phyloP scores from a whole-genome alignment of 1,140 invertebrate species.

The Zelostemma sp. region DNA sequence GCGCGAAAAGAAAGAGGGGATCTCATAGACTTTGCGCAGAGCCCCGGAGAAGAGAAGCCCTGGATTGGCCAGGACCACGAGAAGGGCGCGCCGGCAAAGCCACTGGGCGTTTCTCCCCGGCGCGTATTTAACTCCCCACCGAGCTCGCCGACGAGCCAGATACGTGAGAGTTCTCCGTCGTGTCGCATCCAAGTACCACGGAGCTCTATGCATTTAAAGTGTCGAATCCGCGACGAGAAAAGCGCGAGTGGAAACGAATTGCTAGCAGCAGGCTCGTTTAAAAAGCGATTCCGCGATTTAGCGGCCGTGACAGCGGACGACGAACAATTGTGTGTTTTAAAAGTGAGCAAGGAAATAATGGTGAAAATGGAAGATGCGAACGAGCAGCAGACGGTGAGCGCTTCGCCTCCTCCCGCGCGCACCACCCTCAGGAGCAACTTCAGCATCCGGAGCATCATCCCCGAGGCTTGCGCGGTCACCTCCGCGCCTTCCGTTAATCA shows the following conservation, averaged over 20 bases:
- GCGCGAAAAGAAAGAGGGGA: slow-evolving; percentile 49
- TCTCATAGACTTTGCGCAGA: neutral
- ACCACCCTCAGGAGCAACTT: slow-evolving; percentile 78
- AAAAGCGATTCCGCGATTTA: neutral
- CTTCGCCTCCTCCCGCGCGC: slow-evolving; percentile 71
- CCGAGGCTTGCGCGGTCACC: slow-evolving; percentile 73
- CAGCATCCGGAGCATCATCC: slow-evolving; percentile 79
- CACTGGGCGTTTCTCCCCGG: slow-evolving; percentile 14
- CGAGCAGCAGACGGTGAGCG: slow-evolving; percentile 65
- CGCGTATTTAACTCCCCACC: slow-evolving; percentile 24
- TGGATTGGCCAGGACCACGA: slow-evolving; percentile 43
- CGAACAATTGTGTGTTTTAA: neutral
- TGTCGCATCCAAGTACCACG: neutral
- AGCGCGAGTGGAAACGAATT: too few relatives aligned
- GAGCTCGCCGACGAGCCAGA: slow-evolving; percentile 20
- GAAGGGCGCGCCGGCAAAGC: slow-evolving; percentile 8
- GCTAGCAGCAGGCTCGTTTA: too few relatives aligned
- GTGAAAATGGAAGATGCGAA: slow-evolving; percentile 70
- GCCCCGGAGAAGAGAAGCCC: neutral
- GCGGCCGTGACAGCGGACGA: neutral
- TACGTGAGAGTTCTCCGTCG: slow-evolving; percentile 2
- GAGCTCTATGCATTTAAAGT: slow-evolving; percentile 5
- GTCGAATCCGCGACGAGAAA: neutral
- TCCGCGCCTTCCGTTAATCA: slow-evolving; percentile 63
- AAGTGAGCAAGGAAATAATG: slow-evolving; percentile 55